phyloP scores from a whole-genome alignment of 2,888 invertebrate species.

The Halictus ligatus region DNA sequence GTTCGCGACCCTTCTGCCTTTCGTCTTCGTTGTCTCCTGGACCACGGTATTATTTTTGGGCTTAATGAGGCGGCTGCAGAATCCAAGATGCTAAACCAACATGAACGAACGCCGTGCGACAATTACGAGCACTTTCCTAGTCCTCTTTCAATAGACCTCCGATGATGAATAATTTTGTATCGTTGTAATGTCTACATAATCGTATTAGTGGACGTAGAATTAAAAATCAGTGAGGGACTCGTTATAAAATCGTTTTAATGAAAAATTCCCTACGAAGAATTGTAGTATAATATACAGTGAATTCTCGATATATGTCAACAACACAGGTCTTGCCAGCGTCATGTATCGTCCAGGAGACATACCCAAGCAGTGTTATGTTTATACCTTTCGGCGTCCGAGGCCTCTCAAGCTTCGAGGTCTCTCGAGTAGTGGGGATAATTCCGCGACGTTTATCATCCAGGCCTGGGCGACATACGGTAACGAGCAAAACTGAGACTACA shows the following conservation, averaged over 20 bases:
- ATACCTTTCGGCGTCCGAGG: no score
- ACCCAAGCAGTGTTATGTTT: no score
- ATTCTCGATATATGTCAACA: no score
- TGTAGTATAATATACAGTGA: no score
- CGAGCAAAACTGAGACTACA: no score
- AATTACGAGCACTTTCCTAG: constrained; percentile 8
- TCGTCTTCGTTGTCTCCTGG: constrained; percentile 34
- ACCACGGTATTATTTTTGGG: constrained; percentile 49
- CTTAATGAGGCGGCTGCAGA: constrained; percentile 49
- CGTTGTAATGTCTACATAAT: neutral
- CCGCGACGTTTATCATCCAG: no score
- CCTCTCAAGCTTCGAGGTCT: no score
- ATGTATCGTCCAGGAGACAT: no score
- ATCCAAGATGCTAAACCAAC: constrained; percentile 42
- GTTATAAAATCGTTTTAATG: neutral
- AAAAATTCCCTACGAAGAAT: no score
- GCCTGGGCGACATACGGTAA: no score
- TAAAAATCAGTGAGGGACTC: neutral
- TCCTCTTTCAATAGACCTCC: neutral
- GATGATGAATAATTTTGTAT: neutral
- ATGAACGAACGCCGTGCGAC: neutral
- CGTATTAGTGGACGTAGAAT: neutral
- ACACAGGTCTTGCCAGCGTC: no score
- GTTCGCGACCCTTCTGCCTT: constrained; percentile 2
- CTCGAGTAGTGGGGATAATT: no score